These are phyloP conservation scores for Pogonocichla stellata DNA, from an alignment of 2,113 vertebrate genomes.

Conservation along the genomic window DNA sequence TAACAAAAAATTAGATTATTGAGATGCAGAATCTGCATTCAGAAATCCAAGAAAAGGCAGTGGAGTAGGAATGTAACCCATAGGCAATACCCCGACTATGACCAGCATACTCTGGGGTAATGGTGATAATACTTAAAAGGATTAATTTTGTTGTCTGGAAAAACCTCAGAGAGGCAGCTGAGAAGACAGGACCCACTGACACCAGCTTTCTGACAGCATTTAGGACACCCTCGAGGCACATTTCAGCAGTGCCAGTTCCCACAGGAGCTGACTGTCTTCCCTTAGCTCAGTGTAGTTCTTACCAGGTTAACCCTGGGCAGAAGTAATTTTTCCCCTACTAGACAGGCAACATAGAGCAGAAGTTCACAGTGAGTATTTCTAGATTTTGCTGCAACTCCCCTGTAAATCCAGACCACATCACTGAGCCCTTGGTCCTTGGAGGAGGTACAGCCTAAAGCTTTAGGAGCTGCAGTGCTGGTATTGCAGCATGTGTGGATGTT, in stretches of 20 bases:
- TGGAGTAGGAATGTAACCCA: rapidly evolving
- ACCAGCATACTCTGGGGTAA: background rate
- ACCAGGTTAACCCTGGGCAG: background rate
- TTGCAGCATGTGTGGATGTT: background rate
- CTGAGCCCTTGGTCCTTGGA: background rate
- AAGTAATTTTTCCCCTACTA: too few relatives aligned
- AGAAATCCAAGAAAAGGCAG: background rate
- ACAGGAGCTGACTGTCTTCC: background rate
- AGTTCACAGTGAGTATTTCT: background rate
- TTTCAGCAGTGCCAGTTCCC: background rate
- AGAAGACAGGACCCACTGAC: background rate
- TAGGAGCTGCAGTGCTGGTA: background rate
- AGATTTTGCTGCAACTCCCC: background rate
- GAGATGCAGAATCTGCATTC: background rate
- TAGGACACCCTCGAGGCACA: rapidly evolving
- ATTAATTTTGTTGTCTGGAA: background rate
- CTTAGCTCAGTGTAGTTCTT: background rate
- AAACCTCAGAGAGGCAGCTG: background rate
- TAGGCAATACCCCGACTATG: background rate
- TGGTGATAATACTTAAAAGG: background rate
- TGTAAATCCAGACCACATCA: background rate
- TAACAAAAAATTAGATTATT: background rate
- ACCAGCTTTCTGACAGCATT: background rate
- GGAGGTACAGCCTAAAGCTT: background rate
- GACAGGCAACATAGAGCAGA: background rate